A percentile compares a stretch with the other conserved stretches of the same genome.
These are phyloP conservation scores for Lasioglossum malachurum DNA, from an alignment of 2,888 invertebrate species.

Conservation along the genomic window DNA sequence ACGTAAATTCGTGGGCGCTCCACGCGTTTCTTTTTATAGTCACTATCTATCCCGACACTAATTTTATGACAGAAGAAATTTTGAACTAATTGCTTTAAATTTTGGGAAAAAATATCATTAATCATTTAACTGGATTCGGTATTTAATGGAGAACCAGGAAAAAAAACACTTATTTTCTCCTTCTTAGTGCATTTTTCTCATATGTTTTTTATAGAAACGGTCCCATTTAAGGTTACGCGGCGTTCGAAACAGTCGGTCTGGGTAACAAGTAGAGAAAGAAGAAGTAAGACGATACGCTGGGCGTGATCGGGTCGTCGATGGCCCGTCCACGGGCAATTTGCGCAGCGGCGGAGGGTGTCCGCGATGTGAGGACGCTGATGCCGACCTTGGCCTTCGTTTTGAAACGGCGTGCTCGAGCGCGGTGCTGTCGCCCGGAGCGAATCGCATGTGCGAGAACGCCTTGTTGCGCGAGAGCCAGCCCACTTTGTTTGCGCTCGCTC, in stretches of 20 bases:
- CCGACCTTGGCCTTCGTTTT: slow-evolving; percentile 78
- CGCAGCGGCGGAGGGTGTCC: slow-evolving; percentile 6
- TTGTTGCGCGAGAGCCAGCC: slow-evolving; percentile 71
- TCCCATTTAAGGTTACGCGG: neutral
- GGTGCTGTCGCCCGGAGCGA: slow-evolving; percentile 73
- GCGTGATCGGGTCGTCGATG: neutral
- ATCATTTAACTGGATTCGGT: too few relatives aligned
- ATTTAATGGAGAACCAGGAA: too few relatives aligned
- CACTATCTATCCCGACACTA: too few relatives aligned
- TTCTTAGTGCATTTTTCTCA: too few relatives aligned
- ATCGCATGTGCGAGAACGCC: slow-evolving; percentile 65
- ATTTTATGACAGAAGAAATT: too few relatives aligned
- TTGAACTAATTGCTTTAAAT: too few relatives aligned
- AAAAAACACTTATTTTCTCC: too few relatives aligned
- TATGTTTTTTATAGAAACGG: too few relatives aligned
- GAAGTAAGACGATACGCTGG: neutral
- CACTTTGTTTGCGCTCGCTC: slow-evolving; percentile 55
- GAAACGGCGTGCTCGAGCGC: slow-evolving; percentile 46
- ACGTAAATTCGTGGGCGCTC: too few relatives aligned
- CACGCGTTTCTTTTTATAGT: too few relatives aligned
- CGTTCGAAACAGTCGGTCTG: neutral
- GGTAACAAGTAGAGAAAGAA: neutral
- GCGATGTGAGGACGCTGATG: neutral
- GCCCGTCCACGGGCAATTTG: slow-evolving; percentile 5
- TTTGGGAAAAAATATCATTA: too few relatives aligned